Evolutionary conservation across 2,888 invertebrate species (phyloP), one percentile per base, ranked within the genome.

Genomic region (Phoenoteleia sp.): DNA sequence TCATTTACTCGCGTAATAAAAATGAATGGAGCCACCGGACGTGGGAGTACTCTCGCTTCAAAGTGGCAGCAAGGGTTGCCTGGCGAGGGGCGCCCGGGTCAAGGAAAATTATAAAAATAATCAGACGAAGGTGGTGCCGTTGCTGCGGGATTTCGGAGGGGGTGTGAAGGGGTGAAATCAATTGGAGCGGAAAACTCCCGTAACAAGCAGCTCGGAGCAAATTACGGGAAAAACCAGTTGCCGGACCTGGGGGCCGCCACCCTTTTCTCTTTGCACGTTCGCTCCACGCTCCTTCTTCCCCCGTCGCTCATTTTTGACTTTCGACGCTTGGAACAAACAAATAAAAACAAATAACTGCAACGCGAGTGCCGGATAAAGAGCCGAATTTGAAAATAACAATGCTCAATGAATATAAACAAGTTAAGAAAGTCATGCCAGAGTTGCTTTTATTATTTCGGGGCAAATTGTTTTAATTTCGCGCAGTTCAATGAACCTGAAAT

Each of bases 21-120:
- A 92, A 92, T 91, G 92, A 92, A 91, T 89, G 88, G 87, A 87
- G 86, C 89, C 58, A 69, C 72, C 86, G 87, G 88, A 90, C 89
- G 89, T 87, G 90, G 88, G 86, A 81, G 81, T 77, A 71, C 86
- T 89, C 86, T 88, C 86, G 87, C 87, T 89, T 89, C 88, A 89
- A 88, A 88, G 87, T 88, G 87, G 86, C 86, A 88, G 88, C 29
- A 90, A 91, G 90, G 92, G 91, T 91, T 90, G 89, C 83, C 86
- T 81, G 84, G 29, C 86, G 84, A 75, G 85, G 88, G 88, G 84
- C 87, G 86, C 83, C 87, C 86, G 89, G 87, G 89, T 88, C 89
- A 88, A 90, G 91, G 91, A 91, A 91, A 92, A 92, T 92, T 92
- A 90, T 91, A 90, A 92, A 92, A 91, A 92, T 92, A 92, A 92